Evolutionary conservation across 1,140 invertebrate genomes (phyloP), one percentile per base, ranked within the genome.

Genomic region (Octopus bimaculoides): DNA sequence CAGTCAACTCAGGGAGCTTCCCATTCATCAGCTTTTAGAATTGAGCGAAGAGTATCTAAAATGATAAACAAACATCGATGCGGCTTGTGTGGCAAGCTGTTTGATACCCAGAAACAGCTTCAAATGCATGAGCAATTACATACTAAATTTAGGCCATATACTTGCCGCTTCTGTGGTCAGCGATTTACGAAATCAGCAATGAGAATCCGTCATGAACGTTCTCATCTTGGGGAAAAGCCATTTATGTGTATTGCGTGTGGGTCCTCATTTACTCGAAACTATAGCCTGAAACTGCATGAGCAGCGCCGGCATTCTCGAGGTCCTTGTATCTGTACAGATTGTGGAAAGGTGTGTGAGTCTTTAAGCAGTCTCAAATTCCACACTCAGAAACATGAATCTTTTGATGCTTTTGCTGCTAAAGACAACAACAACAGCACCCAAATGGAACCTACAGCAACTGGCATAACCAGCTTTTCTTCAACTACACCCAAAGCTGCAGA

Each of bases 371-470:
- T 88, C 76, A 84, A 83, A 73, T 79, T 80, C n/a, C 87, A 88
- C 80, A 71, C 88, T 4, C 83, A 84, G 56, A 81, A 81, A n/a
- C 85, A 87, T 81, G 82, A 85, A 96, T 89, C 93, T 92, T 92
- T 94, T 88, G 94, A 95, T 92, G 93, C 94, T 85, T 92, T 90
- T 94, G 82, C 93, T 95, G 88, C 93, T 93, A 93, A 81, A 93
- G 94, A 83, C 95, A 94, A 1, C 94, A 93, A 89, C 91, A 92
- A 87, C 96, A 95, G 86, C 88, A n/a, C 66, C 17, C 66, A 20
- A 14, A 71, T 71, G 66, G 26, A 14, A 6, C 66, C 17, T 71
- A 91, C 0, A 90, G 94, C 79, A 96, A 95, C 85, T 20, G 8
- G 5, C 52, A 52, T 52, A 52, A 75, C 12, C 52, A 52, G 17